These are phyloP conservation scores for Platysteira castanea DNA, from an alignment of 2,113 vertebrate species.

Conservation along the genomic window DNA sequence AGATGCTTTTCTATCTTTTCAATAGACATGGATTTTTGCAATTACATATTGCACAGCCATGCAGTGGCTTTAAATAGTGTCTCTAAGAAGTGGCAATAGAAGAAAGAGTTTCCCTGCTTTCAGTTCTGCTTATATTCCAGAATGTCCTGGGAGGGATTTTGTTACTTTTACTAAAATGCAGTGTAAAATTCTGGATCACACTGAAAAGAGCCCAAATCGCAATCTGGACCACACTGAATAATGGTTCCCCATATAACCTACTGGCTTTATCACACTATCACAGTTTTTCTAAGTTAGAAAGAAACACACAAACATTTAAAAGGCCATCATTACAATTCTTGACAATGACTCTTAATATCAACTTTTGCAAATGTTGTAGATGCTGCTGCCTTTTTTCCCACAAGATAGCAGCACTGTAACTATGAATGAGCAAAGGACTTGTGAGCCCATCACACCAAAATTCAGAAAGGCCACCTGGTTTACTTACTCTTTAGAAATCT, in stretches of 20 bases:
- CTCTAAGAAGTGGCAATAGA: background rate
- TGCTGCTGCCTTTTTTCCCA: background rate
- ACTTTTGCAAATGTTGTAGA: background rate
- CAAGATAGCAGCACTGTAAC: conserved; percentile 20
- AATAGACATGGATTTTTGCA: background rate
- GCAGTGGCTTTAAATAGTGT: background rate
- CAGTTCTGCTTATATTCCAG: background rate
- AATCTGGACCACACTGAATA: background rate
- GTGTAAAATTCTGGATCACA: background rate
- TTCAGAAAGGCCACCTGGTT: background rate
- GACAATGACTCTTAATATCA: background rate
- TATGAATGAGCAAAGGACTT: background rate
- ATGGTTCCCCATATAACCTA: background rate
- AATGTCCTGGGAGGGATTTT: background rate
- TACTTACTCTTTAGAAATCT: background rate
- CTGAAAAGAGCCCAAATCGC: background rate
- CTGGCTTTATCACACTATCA: background rate
- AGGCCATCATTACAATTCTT: background rate
- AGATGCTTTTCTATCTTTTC: background rate
- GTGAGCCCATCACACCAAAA: background rate
- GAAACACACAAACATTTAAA: background rate
- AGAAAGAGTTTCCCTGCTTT: background rate
- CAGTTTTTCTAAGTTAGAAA: background rate
- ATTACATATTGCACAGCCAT: background rate
- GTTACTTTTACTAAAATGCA: background rate